Base-by-base conservation (phyloP, 1,140 invertebrate species). In the Zaprionus gabonicus region DNA sequence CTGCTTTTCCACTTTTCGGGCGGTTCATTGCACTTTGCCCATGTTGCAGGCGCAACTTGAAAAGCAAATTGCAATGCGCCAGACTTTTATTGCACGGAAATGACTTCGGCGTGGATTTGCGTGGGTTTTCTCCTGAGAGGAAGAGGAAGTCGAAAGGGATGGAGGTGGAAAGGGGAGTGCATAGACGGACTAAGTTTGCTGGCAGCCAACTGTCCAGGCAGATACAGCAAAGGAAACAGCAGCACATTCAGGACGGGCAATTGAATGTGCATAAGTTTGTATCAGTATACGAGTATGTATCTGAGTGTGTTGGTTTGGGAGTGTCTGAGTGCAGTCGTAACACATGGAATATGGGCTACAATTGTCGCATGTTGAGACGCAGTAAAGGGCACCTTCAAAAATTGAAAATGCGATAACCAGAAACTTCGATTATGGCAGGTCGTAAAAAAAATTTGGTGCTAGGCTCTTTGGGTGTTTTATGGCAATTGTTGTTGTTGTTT, bases 81-180 rank as follows among this genome's bases (percentile, higher is more conserved):
- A 71, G 77, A 80, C 66, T 82, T 83, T 86, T 87, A 87, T 82
- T 86, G 73, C 73, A 78, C 76, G 83, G 83, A 86, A 88, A 88
- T 87, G 83, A 75, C 66, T 71, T 66, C 51, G 71, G 69, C 28
- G 51, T 25, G 59, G 59, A 64, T 70, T 75, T 71, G 60, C 68
- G 68, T 75, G 38, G 67, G 59, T 28, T 53, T 53, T 38, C 15
- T 46, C n/a, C 20, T 4, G 17, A 58, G 17, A n/a, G 9, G 20
- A 10, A 51, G 46, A 23, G 46, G n/a, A 17, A 51, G 46, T 10
- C 23, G 6, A 55, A 23, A 2, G 38, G 38, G 15, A n/a, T 4
- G 2, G 36, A 31, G 9, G 23, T 15, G 20, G n/a, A 13, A 31
- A n/a, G 31, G 31, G 27, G 25, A 9, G 13, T n/a, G 55, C 51